These are phyloP conservation scores for Sialis fuliginosa DNA, from an alignment of 2,888 invertebrate species.

Conservation along the genomic window DNA sequence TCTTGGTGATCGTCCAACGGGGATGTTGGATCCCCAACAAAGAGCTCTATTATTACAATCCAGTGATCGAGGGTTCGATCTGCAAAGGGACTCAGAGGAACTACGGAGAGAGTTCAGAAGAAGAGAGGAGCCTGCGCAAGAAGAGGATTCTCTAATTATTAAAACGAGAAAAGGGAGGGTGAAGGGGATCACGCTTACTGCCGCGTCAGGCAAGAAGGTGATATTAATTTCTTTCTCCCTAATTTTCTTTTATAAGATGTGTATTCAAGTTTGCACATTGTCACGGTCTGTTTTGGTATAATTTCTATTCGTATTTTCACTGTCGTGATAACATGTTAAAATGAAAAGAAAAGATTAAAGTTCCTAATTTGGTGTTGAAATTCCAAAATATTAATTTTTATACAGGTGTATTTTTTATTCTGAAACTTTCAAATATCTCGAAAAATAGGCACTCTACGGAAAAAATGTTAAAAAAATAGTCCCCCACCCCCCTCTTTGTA, in stretches of 20 bases:
- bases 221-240: too few relatives aligned
- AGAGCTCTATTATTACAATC: conserved; percentile 22
- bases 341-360: too few relatives aligned
- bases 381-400: too few relatives aligned
- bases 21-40: conserved; percentile 4
- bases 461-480: too few relatives aligned
- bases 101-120: conserved; percentile 19
- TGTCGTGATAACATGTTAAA: too few relatives aligned
- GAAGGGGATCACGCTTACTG: conserved; percentile 52
- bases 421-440: too few relatives aligned
- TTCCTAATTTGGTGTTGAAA: too few relatives aligned
- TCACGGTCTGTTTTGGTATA: neutral
- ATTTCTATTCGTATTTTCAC: too few relatives aligned
- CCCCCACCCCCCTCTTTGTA: too few relatives aligned
- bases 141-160: conserved; percentile 54
- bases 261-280: neutral
- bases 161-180: conserved; percentile 63
- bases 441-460: too few relatives aligned
- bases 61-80: conserved; percentile 23
- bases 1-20: conserved; percentile 14
- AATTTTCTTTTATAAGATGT: neutral
- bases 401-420: too few relatives aligned
- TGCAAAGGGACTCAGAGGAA: conserved; percentile 24
- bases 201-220: conserved; percentile 55
- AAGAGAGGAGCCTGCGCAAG: conserved; percentile 24